Conservation (phyloP, 2,888 invertebrate genomes). For the Acronicta alni region DNA sequence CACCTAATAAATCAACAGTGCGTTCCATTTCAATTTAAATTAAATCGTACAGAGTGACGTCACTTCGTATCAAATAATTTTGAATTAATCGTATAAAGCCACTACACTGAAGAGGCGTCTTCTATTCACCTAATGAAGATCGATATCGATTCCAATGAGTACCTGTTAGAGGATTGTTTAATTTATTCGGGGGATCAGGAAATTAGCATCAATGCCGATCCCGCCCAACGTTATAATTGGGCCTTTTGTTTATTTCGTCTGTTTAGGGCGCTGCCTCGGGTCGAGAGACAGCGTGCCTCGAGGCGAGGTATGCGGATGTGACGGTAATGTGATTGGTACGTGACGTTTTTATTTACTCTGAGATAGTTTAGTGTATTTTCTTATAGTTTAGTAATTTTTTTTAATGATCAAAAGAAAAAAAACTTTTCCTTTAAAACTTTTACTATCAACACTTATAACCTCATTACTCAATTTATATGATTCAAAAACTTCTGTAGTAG, state of each 20-base stretch:
- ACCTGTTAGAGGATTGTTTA: slow-evolving; percentile 65
- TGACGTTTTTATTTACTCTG: slow-evolving; percentile 9
- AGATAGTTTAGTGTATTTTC: neutral
- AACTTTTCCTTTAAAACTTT: too few species aligned
- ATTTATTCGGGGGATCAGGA: slow-evolving; percentile 75
- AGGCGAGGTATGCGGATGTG: slow-evolving; percentile 43
- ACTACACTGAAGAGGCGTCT: slow-evolving; percentile 35
- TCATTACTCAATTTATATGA: too few species aligned
- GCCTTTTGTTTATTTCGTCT: slow-evolving; percentile 66
- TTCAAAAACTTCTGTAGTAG: too few species aligned
- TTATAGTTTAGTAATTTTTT: too few species aligned
- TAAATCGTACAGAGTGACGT: slow-evolving; percentile 25
- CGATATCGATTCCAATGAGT: slow-evolving; percentile 42
- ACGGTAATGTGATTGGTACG: slow-evolving; percentile 19
- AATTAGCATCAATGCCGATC: slow-evolving; percentile 76
- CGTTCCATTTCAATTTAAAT: slow-evolving; percentile 35
- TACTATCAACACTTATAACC: too few species aligned
- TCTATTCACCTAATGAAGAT: slow-evolving; percentile 50
- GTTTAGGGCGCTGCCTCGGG: slow-evolving; percentile 28
- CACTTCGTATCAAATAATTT: slow-evolving; percentile 13
- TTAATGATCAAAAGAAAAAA: too few species aligned
- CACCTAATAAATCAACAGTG: slow-evolving; percentile 3
- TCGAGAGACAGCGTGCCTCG: slow-evolving; percentile 42
- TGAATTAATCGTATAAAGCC: slow-evolving; percentile 40
- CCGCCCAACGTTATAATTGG: slow-evolving; percentile 72